phyloP scores from a whole-genome alignment of 2,888 invertebrate genomes.

The Ichneumoninae sp. region DNA sequence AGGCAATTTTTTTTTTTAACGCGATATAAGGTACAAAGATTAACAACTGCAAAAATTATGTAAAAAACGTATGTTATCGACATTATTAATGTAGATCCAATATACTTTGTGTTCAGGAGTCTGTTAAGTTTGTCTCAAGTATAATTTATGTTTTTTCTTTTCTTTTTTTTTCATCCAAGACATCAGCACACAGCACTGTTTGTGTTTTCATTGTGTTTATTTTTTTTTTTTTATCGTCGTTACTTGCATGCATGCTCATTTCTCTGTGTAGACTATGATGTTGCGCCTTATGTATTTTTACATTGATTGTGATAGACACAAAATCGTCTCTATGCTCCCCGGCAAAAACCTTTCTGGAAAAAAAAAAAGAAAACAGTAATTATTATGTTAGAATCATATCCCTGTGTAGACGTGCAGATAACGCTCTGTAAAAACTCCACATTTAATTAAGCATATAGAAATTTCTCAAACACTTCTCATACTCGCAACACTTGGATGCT shows the following conservation, averaged over 20 bases:
- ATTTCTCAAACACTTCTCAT: conserved; percentile 12
- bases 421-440: conserved; percentile 20
- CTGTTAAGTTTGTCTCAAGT: conserved; percentile 34
- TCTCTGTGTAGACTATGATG: conserved; percentile 44
- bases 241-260: conserved; percentile 44
- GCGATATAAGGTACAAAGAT: conserved; percentile 25
- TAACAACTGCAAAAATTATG: conserved; percentile 13
- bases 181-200: conserved; percentile 5
- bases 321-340: conserved; percentile 22
- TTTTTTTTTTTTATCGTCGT: conserved; percentile 46
- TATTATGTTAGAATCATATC: conserved; percentile 47
- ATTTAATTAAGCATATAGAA: conserved; percentile 14
- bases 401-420: conserved; percentile 28
- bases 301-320: conserved; percentile 40
- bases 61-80: conserved; percentile 42
- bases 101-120: conserved; percentile 38
- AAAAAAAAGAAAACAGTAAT: conserved; percentile 4
- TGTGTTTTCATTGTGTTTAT: conserved; percentile 42
- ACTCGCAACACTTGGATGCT: conserved; percentile 33
- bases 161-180: conserved; percentile 3
- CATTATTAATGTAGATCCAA: conserved; percentile 45
- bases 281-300: conserved; percentile 29
- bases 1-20: conserved; percentile 45
- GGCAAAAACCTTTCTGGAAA: conserved; percentile 27
- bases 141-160: conserved; percentile 13